Evolutionary conservation across 2,797 vertebrate genomes (phyloP).

Genomic region (Phrynocephalus vlangalii): DNA sequence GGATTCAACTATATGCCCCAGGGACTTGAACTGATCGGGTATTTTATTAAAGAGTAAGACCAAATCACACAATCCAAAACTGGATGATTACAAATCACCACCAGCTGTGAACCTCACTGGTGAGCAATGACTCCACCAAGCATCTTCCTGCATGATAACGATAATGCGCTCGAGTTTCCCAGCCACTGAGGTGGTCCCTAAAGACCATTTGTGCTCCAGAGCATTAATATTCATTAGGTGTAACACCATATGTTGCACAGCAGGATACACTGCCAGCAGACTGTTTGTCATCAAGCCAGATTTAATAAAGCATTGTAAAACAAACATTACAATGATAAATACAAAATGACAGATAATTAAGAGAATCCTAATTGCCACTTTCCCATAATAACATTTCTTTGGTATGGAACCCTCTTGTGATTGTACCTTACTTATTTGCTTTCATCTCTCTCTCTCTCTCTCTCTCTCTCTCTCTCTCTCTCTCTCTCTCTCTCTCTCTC

Average conservation of each 20-base stretch:
- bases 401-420: constrained; percentile 69
- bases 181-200: constrained; percentile 73
- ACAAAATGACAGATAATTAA: constrained; percentile 85
- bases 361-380: constrained; percentile 82
- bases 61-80: neutral
- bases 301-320: constrained; percentile 92
- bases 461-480: constrained; percentile 16
- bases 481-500: constrained; percentile 9
- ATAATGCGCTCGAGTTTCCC: constrained; percentile 77
- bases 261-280: constrained; percentile 82
- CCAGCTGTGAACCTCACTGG: constrained; percentile 61
- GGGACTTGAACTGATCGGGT: neutral
- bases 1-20: neutral
- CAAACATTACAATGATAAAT: constrained; percentile 93
- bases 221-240: constrained; percentile 88
- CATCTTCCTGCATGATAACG: constrained; percentile 70
- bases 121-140: constrained; percentile 68
- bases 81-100: constrained; percentile 24
- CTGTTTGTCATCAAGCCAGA: constrained; percentile 87
- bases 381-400: constrained; percentile 77
- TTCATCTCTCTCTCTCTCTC: constrained; percentile 45
- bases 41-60: neutral
- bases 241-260: constrained; percentile 85
- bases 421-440: constrained; percentile 59
- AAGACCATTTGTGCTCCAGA: constrained; percentile 77